These are phyloP conservation scores for Ibycter americanus DNA, from an alignment of 2,797 vertebrate species.

Conservation along the genomic window DNA sequence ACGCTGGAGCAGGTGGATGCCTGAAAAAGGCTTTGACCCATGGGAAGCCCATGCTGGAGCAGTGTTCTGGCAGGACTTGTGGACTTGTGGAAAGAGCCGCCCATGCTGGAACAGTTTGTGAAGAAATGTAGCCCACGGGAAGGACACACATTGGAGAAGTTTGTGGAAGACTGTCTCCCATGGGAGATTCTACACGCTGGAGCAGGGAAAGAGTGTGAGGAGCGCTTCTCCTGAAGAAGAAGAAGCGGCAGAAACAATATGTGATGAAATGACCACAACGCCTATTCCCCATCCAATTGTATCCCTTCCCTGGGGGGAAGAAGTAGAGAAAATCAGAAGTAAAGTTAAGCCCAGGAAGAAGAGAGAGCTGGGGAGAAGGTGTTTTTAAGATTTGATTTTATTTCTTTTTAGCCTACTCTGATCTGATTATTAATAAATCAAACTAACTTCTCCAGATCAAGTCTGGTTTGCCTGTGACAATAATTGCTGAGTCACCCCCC, in stretches of 20 bases:
- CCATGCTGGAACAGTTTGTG: too few species aligned
- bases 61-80: too few species aligned
- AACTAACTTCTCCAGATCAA: background rate
- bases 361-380: background rate
- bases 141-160: too few species aligned
- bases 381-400: background rate
- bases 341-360: background rate
- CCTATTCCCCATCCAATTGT: background rate
- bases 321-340: background rate
- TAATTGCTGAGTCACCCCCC: background rate
- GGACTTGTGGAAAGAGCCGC: too few species aligned
- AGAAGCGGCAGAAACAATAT: background rate
- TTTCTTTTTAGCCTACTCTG: background rate
- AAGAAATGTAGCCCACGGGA: too few species aligned
- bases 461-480: too few species aligned
- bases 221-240: background rate
- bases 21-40: background rate
- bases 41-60: background rate
- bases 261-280: background rate
- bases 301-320: background rate
- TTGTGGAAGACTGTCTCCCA: too few species aligned
- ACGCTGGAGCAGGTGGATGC: background rate
- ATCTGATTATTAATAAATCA: background rate
- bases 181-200: background rate
- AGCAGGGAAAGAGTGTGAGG: background rate